Conservation (phyloP, 2,113 vertebrate genomes). For the Peucedramus taeniatus region DNA sequence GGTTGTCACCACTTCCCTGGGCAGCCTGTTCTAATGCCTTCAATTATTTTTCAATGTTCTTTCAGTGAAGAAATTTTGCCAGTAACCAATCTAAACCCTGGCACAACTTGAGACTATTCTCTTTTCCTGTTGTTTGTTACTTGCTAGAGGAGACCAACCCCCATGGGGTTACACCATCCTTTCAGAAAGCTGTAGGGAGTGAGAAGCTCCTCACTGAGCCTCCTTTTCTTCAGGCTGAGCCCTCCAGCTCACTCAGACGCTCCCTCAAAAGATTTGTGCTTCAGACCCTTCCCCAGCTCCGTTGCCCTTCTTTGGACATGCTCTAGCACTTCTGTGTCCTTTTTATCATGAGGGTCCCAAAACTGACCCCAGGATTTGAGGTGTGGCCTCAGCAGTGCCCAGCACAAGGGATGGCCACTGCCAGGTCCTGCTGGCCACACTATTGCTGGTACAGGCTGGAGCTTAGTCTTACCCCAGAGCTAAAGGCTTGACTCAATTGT, state of each 20-base stretch:
- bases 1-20: background rate
- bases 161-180: accelerated
- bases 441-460: background rate
- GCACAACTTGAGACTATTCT: background rate
- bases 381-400: background rate
- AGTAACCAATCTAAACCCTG: background rate
- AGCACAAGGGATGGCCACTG: accelerated
- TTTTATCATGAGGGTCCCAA: background rate
- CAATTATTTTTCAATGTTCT: background rate
- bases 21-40: background rate
- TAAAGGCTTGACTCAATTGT: background rate
- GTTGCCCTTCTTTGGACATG: accelerated
- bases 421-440: accelerated
- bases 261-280: background rate
- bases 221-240: background rate
- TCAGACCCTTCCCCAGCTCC: background rate
- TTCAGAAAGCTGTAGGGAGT: background rate
- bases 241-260: accelerated
- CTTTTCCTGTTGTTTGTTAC: background rate
- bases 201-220: background rate
- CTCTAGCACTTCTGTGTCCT: background rate
- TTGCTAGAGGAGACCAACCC: background rate
- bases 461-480: background rate
- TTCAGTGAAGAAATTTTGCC: background rate
- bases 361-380: background rate